A percentile compares a stretch with the other conserved stretches of the same genome.
phyloP scores from a whole-genome alignment of 1,140 invertebrate species.

The Heliconius hewitsoni region DNA sequence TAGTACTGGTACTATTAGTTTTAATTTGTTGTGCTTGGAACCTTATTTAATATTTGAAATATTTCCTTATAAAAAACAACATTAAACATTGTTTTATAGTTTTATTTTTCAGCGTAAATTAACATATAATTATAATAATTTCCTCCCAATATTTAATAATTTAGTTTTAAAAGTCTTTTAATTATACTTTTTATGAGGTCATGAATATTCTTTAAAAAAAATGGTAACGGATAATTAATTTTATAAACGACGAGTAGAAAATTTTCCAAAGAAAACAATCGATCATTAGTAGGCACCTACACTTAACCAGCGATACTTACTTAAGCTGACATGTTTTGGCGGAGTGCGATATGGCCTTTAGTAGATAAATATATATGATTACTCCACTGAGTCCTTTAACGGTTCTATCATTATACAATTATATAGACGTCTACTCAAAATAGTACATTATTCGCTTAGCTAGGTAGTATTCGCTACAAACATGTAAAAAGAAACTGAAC shows the following conservation, averaged over 20 bases:
- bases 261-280: not conserved
- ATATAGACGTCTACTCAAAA: no score
- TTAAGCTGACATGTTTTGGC: not conserved
- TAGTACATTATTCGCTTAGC: no score
- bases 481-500: no score
- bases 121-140: not conserved
- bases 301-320: not conserved
- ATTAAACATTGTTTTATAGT: constrained; percentile 3
- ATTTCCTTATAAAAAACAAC: not conserved
- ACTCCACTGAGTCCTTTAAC: not conserved
- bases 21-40: not conserved
- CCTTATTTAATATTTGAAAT: not conserved
- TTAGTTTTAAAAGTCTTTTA: not conserved
- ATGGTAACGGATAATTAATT: no score
- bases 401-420: no score
- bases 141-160: not conserved
- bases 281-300: not conserved
- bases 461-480: no score
- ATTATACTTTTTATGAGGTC: not conserved
- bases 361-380: not conserved
- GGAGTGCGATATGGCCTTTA: not conserved
- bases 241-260: not conserved
- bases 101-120: not conserved
- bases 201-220: not conserved
- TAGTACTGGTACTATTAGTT: not conserved